Percentiles rank a stretch among this genome's conserved stretches.
These are phyloP conservation scores for Cyanocitta stelleri DNA, from an alignment of 2,113 vertebrate genomes.

Conservation along the genomic window DNA sequence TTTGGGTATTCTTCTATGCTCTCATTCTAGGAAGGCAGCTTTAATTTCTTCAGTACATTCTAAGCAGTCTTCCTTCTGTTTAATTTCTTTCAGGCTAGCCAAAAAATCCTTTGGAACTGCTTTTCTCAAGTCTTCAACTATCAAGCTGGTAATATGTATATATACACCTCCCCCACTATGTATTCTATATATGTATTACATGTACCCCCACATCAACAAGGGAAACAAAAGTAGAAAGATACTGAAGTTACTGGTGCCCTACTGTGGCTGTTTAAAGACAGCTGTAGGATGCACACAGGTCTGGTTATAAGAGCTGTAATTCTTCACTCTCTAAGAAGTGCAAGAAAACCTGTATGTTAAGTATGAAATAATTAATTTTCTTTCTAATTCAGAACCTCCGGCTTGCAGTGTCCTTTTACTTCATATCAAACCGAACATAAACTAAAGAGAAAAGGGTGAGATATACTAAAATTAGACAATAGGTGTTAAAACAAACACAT, in stretches of 20 bases:
- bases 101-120: not conserved
- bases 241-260: not conserved
- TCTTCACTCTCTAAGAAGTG: not conserved
- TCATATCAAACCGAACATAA: fast-evolving
- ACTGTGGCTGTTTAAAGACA: not conserved
- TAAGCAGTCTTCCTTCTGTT: not conserved
- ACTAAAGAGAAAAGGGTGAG: not conserved
- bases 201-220: not conserved
- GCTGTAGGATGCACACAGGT: fast-evolving
- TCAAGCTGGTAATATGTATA: not conserved
- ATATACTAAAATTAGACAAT: not conserved
- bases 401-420: not conserved
- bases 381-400: not conserved
- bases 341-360: not conserved
- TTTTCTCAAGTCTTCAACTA: not conserved
- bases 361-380: not conserved
- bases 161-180: not conserved
- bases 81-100: not conserved
- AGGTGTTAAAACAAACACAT: not conserved
- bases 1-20: not conserved
- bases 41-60: not conserved
- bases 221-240: not conserved
- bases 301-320: not conserved
- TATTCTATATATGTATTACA: not conserved
- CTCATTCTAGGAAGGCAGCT: not conserved